Evolutionary conservation across 1,140 invertebrate species (phyloP).

Genomic region (Protaetia brevitarsis): DNA sequence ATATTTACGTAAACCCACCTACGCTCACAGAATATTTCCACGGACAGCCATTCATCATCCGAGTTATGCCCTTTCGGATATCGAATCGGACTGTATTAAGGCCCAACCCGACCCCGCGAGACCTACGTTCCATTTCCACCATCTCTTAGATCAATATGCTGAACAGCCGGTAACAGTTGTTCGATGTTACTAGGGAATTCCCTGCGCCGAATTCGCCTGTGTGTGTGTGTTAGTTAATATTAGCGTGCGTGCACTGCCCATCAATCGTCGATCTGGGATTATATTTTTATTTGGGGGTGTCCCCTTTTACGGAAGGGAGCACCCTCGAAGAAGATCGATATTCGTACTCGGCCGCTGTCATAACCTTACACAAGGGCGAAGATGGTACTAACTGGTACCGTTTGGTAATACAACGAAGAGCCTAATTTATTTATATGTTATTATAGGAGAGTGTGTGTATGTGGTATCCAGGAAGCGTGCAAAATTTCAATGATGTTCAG

Average conservation of each 20-base stretch:
- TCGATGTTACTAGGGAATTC: conserved; percentile 4
- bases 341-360: neutral
- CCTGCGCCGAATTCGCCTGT: neutral
- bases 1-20: too few relatives aligned
- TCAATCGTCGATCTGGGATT: conserved; percentile 5
- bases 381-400: neutral
- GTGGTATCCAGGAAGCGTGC: neutral
- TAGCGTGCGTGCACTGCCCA: neutral
- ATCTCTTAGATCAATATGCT: neutral
- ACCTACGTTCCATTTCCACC: neutral
- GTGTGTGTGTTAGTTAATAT: neutral
- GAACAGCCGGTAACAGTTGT: conserved; percentile 9
- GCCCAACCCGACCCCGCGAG: neutral
- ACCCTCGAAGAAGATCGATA: neutral
- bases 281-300: neutral
- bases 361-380: neutral
- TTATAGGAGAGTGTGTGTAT: too few relatives aligned
- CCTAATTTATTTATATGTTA: too few relatives aligned
- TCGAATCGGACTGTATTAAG: neutral
- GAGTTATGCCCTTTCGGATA: neutral
- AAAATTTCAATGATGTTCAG: neutral
- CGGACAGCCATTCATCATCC: too few relatives aligned
- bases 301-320: conserved; percentile 6
- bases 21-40: too few relatives aligned
- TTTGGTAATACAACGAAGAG: too few relatives aligned